Evolutionary conservation across 2,113 vertebrate species (phyloP), one percentile per base, ranked within the genome.

Genomic region (Petromus typicus): DNA sequence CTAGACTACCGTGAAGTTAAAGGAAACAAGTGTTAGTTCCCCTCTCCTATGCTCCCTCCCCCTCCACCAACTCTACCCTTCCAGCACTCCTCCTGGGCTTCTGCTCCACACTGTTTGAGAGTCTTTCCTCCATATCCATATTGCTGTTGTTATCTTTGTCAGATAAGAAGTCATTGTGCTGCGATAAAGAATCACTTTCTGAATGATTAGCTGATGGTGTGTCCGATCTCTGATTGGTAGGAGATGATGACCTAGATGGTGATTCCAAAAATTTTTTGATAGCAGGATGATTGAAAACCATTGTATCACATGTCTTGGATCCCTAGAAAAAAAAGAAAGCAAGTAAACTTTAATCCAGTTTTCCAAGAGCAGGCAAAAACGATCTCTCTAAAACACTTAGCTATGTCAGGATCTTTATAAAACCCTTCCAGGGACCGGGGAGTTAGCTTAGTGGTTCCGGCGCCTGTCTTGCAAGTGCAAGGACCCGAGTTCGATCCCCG

Each of bases 211-310:
- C 98, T 91, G 99, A 99, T 17, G 98, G 99, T 9, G 99, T 99
- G 96, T 99, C 99, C 25, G 99, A 99, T 95, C 99, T 99, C 97
- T 99, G 99, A 98, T 99, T 99, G 95, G 99, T 99, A 88, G 99
- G 99, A 71, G 99, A 99, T 0, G 99, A 99, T 0, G 99, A 99
- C 85, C 99, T 98, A 2, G 99, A 99, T 11, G 99, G 99, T 0
- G 99, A 99, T 95, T 99, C 99, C 98, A 99, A 97, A 97, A 99
- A 99, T 75, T 99, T 99, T 95, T 99, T 99, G 98, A 99, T 99
- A 95, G 99, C 99, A 73, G 99, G 99, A 97, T 99, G 99, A 98
- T 99, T 99, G 94, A 99, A 98, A 97, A 99, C 98, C 45, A 99
- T 99, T 0, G 99, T 80, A 96, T 99, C 99, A 48, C 98, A 98